phyloP scores from a whole-genome alignment of 2,797 vertebrate genomes.

The Lemur catta region DNA sequence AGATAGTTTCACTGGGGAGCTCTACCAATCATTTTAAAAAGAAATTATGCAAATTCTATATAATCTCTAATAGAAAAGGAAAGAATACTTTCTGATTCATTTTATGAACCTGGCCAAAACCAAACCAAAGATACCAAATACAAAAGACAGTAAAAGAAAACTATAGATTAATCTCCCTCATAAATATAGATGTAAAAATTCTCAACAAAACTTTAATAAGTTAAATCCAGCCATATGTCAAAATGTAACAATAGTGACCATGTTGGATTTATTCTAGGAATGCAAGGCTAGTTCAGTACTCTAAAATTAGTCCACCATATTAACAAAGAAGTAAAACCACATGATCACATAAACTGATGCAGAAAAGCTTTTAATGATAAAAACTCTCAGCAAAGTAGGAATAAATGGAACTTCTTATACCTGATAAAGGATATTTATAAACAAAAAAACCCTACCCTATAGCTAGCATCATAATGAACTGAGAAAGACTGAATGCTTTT shows the following conservation, averaged over 20 bases:
- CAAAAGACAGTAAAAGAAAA: background rate
- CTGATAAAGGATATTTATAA: background rate
- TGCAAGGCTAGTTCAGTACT: background rate
- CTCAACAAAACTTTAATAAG: background rate
- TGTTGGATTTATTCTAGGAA: background rate
- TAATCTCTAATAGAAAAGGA: background rate
- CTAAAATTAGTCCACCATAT: background rate
- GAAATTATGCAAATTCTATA: background rate
- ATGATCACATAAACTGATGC: background rate
- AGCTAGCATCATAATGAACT: background rate
- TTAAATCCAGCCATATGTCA: background rate
- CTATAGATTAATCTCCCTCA: background rate
- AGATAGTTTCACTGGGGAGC: background rate
- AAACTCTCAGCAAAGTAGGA: background rate
- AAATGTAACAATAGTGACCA: background rate
- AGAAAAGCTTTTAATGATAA: background rate
- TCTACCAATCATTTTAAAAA: background rate
- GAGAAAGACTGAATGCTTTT: background rate
- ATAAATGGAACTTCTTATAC: background rate
- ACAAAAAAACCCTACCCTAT: background rate
- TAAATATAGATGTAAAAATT: background rate
- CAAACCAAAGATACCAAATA: background rate
- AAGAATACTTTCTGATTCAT: background rate
- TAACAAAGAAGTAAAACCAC: background rate
- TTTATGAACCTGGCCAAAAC: background rate